These are phyloP conservation scores for Radopholus similis DNA, from an alignment of 1,140 invertebrate genomes.

Conservation along the genomic window DNA sequence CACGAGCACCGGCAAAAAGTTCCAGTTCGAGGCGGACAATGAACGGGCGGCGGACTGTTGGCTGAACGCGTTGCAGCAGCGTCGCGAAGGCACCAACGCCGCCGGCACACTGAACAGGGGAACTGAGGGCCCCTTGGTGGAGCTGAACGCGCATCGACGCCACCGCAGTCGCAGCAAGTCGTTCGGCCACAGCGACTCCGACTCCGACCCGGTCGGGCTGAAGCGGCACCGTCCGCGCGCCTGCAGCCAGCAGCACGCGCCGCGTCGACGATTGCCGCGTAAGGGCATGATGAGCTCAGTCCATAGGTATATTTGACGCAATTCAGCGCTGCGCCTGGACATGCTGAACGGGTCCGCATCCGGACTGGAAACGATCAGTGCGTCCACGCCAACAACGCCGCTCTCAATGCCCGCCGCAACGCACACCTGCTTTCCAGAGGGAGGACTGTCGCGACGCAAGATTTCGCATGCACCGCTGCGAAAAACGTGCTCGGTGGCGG, in stretches of 20 bases:
- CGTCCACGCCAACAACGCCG: not conserved
- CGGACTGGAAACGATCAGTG: not conserved
- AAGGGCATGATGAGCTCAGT: not conserved
- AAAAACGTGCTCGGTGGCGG: no score
- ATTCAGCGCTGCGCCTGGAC: not conserved
- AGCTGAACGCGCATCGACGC: not conserved
- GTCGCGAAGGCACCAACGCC: constrained; percentile 31
- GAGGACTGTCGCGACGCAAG: no score
- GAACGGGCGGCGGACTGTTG: constrained; percentile 42
- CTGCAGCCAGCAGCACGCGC: not conserved
- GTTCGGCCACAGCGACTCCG: not conserved
- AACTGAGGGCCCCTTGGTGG: constrained; percentile 1
- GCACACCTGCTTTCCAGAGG: no score
- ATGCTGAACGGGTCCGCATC: not conserved
- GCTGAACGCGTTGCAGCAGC: constrained; percentile 45
- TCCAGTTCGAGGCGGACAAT: constrained; percentile 53
- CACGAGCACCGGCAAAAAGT: constrained; percentile 36
- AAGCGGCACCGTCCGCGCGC: not conserved
- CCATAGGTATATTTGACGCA: not conserved
- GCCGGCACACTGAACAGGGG: not conserved
- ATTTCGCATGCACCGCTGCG: no score
- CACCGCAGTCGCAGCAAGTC: constrained; percentile 23
- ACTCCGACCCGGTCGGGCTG: not conserved
- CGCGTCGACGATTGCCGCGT: not conserved
- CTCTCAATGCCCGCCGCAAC: not conserved